These are phyloP conservation scores for Drosophila miranda DNA, from an alignment of 1,140 invertebrate species.

Conservation along the genomic window DNA sequence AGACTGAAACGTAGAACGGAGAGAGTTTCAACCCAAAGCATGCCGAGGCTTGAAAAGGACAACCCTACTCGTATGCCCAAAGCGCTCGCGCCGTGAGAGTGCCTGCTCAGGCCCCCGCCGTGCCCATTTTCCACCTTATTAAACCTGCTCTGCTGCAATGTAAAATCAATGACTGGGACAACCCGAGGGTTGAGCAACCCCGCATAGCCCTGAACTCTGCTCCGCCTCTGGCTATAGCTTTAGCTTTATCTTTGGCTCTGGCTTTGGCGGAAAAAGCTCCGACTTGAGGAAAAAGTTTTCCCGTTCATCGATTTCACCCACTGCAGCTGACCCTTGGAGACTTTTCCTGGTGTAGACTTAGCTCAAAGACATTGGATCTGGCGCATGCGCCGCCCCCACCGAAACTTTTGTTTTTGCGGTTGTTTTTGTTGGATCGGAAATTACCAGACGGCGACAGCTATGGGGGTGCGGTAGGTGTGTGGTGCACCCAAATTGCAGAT, in stretches of 20 bases:
- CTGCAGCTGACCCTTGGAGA: conserved; percentile 62
- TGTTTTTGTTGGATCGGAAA: conserved; percentile 52
- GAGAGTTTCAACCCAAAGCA: conserved; percentile 45
- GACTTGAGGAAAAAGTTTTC: conserved; percentile 41
- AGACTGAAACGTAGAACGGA: conserved; percentile 62
- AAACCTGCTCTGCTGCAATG: not conserved
- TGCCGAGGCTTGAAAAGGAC: conserved; percentile 46
- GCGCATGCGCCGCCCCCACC: conserved; percentile 56
- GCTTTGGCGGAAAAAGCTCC: conserved; percentile 44
- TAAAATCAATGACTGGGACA: conserved; percentile 52
- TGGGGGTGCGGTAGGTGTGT: conserved; percentile 47
- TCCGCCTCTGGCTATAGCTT: no score
- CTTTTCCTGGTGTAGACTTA: conserved; percentile 20
- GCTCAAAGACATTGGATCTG: not conserved
- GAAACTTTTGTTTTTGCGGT: conserved; percentile 12
- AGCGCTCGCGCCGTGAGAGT: conserved; percentile 56
- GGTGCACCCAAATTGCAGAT: conserved; percentile 49
- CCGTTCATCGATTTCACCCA: conserved; percentile 55
- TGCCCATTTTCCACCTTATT: conserved; percentile 3
- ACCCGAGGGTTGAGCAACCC: conserved; percentile 63
- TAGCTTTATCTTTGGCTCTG: not conserved
- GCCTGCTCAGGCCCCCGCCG: conserved; percentile 10
- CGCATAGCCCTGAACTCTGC: conserved; percentile 69
- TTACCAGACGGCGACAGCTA: conserved; percentile 46
- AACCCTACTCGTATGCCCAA: conserved; percentile 34